Conservation (phyloP, 2,888 invertebrate species). For the Calameuta filiformis region DNA sequence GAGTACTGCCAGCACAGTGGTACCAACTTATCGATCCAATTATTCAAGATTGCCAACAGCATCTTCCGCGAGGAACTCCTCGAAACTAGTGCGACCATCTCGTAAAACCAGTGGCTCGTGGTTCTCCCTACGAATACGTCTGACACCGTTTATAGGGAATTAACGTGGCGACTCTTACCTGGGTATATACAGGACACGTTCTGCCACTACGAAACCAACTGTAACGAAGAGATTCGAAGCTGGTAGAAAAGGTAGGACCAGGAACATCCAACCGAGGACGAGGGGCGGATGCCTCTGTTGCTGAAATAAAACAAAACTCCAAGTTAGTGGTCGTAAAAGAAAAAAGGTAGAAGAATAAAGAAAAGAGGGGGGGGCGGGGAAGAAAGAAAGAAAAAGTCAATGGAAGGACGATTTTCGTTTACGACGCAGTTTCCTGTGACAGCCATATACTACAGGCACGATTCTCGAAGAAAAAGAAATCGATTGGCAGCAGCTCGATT, state of each 20-base stretch:
- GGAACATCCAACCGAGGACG: conserved; percentile 77
- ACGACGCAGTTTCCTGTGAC: too few species aligned
- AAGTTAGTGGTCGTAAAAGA: too few species aligned
- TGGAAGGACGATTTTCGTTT: too few species aligned
- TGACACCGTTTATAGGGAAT: background rate
- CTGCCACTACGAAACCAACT: conserved; percentile 87
- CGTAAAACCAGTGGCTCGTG: background rate
- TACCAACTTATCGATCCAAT: background rate
- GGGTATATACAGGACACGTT: conserved; percentile 89
- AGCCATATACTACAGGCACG: too few species aligned
- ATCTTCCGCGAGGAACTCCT: background rate
- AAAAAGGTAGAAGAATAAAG: too few species aligned
- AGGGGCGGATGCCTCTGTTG: conserved; percentile 76
- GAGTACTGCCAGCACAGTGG: background rate
- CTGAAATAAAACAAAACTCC: conserved; percentile 64
- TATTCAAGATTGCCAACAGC: background rate
- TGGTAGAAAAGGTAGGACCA: conserved; percentile 86
- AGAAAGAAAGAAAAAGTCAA: too few species aligned
- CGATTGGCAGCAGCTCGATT: too few species aligned
- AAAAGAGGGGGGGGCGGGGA: rapidly evolving
- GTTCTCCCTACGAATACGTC: background rate
- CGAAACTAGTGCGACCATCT: background rate
- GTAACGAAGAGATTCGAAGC: conserved; percentile 86
- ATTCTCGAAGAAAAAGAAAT: too few species aligned
- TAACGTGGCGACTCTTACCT: conserved; percentile 69